A percentile compares a stretch with the other conserved stretches of the same genome.
Evolutionary conservation across 2,797 vertebrate species (phyloP).

Genomic region (Nyctalus aviator): DNA sequence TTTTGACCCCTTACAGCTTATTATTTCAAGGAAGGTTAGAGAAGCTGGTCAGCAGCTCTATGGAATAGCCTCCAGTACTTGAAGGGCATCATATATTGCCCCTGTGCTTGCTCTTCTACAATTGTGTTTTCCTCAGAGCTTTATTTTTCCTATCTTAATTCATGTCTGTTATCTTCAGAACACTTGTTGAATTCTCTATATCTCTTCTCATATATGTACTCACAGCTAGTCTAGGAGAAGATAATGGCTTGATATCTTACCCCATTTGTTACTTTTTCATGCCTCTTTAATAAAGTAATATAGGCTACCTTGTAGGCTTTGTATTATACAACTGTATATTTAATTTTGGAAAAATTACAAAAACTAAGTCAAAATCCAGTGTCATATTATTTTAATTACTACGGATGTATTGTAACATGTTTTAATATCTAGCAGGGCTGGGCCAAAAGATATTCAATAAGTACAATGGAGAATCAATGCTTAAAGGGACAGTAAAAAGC

Average conservation of each 20-base stretch:
- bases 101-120: conserved; percentile 10
- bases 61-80: not conserved
- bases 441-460: not conserved
- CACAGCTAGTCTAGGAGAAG: not conserved
- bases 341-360: conserved; percentile 15
- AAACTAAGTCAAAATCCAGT: not conserved
- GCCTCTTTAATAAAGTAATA: not conserved
- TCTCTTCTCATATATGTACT: not conserved
- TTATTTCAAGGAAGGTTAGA: conserved; percentile 48
- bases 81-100: conserved; percentile 35
- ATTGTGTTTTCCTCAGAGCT: conserved; percentile 23
- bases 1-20: not conserved
- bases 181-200: not conserved
- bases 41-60: not conserved
- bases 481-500: not conserved
- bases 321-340: not conserved
- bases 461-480: not conserved
- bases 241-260: not conserved
- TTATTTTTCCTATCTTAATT: conserved; percentile 35
- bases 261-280: not conserved
- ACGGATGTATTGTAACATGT: not conserved
- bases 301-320: not conserved
- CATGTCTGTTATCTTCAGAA: conserved; percentile 6
- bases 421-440: not conserved
- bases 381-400: not conserved